Base-by-base conservation (phyloP, 2,888 invertebrate species). In the Dryococelus australis region DNA sequence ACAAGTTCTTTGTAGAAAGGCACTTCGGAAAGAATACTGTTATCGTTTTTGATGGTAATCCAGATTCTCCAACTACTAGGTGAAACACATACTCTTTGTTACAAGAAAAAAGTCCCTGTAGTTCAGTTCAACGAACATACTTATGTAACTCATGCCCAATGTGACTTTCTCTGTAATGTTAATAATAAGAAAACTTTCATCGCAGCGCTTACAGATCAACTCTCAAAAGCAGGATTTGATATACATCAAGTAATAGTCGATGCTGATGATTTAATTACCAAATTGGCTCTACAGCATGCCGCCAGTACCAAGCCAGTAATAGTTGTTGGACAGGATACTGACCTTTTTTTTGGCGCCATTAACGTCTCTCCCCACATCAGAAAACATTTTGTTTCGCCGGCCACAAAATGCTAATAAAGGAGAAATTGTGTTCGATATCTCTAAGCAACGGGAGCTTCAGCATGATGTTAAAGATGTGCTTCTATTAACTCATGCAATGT, bases 51-150 rank as follows among this genome's bases (percentile, higher is more conserved):
- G 28, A 83, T 43, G 10, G 83, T 43, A 1, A 28, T 83, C 28
- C 28, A 12, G 83, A 83, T 43, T 83, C 8, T 81, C 83, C 1
- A 83, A 27, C 28, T 3, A 83, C 83, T 27, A 83, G 16, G 83
- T 35, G 83, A 83, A 83, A 83, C 8, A 12, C 43, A 83, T 83
- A 26, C 0, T 43, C 43, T 83, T 35, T 28, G 83, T 2, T 83
- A 83, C 83, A 83, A 43, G 43, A 0, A 83, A 83, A 83, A 83
- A 6, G 43, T 83, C 28, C 83, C 83, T 83, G 83, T 28, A 83
- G 83, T 83, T 83, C 83, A 83, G 43, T 83, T 28, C 43, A 83
- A 83, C 9, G 83, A 27, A 83, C 83, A 83, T 83, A 83, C 83
- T 83, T 83, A 83, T 24, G 83, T 83, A 8, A 83, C 28, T 27